These are phyloP conservation scores for Cephus cinctus DNA, from an alignment of 1,140 invertebrate genomes.

Conservation along the genomic window DNA sequence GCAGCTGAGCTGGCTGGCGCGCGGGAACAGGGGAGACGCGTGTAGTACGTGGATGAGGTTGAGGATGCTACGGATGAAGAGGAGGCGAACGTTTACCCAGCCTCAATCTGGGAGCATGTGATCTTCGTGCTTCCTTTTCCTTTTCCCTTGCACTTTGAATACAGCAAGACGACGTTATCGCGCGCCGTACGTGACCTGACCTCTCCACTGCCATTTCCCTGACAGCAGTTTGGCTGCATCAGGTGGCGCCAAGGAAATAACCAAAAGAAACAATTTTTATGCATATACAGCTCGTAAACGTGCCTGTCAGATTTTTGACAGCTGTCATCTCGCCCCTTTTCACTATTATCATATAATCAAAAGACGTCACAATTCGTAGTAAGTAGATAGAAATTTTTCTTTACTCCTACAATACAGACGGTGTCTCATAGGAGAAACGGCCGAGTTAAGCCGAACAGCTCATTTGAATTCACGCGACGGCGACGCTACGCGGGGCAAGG, in stretches of 20 bases:
- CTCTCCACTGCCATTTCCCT: conserved; percentile 28
- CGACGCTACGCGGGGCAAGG: conserved; percentile 8
- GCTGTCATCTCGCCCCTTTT: too few species aligned
- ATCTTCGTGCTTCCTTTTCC: conserved; percentile 29
- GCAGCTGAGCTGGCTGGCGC: too few species aligned
- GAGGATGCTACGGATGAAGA: not conserved
- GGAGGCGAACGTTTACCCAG: conserved; percentile 41
- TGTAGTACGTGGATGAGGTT: not conserved
- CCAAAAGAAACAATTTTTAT: too few species aligned
- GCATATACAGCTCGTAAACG: too few species aligned
- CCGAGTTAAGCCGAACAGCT: conserved; percentile 24
- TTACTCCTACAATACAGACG: too few species aligned
- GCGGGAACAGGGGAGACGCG: too few species aligned
- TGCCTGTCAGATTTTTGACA: too few species aligned
- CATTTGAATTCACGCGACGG: conserved; percentile 26
- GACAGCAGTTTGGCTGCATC: conserved; percentile 20
- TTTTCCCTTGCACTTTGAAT: conserved; percentile 34
- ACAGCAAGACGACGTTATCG: conserved; percentile 41
- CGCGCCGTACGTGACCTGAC: conserved; percentile 37
- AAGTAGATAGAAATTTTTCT: too few species aligned
- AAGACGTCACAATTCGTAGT: too few species aligned
- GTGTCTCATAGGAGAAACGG: conserved; percentile 9
- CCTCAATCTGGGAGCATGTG: conserved; percentile 43
- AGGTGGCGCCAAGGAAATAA: too few species aligned
- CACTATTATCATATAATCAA: too few species aligned